A percentile compares a stretch with the other conserved stretches of the same genome.
phyloP scores from a whole-genome alignment of 2,797 vertebrate genomes.

The Enteromius treurensis region DNA sequence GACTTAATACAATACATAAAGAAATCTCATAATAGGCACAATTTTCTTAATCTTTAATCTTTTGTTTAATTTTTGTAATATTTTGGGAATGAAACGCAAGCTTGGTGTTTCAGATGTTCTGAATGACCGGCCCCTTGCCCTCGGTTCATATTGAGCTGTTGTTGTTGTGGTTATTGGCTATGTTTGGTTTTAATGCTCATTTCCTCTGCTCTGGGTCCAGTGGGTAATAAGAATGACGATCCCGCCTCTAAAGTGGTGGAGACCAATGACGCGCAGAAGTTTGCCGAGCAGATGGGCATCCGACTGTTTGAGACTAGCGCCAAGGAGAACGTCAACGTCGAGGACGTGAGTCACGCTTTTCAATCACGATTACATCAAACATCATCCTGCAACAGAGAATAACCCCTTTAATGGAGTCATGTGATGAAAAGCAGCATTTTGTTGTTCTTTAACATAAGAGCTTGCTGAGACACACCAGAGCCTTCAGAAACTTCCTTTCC shows the following conservation, averaged over 20 bases:
- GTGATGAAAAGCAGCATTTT: background rate
- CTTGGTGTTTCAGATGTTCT: background rate
- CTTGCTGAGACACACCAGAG: background rate
- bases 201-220: constrained; percentile 66
- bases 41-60: background rate
- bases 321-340: constrained; percentile 98
- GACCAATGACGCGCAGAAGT: constrained; percentile 97
- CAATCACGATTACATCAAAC: background rate
- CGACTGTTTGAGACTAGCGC: constrained; percentile 97
- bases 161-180: background rate
- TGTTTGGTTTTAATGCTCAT: background rate
- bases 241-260: constrained; percentile 97
- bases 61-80: background rate
- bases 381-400: background rate
- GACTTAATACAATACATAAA: background rate
- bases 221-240: constrained; percentile 99
- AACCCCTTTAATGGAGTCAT: background rate
- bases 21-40: background rate
- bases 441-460: too few species aligned
- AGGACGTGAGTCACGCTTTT: constrained; percentile 83
- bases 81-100: background rate
- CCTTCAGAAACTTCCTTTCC: background rate
- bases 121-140: background rate
- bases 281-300: constrained; percentile 98
- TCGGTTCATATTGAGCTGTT: too few species aligned